Base-by-base conservation (phyloP, 2,113 vertebrate species). In the Pomatorhinus ruficollis region DNA sequence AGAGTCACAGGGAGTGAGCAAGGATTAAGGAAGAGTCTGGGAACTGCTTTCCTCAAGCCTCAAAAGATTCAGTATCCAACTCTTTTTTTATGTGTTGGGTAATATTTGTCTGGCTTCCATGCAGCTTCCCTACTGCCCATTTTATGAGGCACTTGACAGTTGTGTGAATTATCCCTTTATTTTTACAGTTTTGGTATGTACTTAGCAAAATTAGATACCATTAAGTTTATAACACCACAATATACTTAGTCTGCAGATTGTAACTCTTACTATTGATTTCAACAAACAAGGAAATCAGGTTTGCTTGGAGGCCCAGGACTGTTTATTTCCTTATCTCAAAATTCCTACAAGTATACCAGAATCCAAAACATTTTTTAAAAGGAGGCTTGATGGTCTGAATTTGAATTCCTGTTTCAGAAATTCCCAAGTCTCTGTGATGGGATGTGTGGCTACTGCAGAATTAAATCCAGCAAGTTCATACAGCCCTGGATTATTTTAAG, bases 311-410 rank as follows among this genome's bases (percentile, higher is more conserved):
- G 6, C 5, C 8, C 8, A 42, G 12, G 21, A 5, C 15, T 90
- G 63, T 10, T 5, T n/a, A 8, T 33, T 56, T 63, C 14, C 5
- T 44, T 20, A 22, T 24, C 21, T 80, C n/a, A 44, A 66, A 45
- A 49, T 22, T 69, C 69, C 5, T 72, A n/a, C 18, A 14, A 37
- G 16, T 7, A 18, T 37, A 14, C 7, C 39, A 59, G 24, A 40
- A 42, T 1, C 3, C 10, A 0, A 4, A 23, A 3, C 0, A 18
- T 22, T 68, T 72, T 57, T 56, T 6, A 15, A 20, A 70, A 82
- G 33, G 2, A n/a, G 9, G 5, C 50, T 13, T 18, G 7, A 30
- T 24, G 2, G 12, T 19, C 37, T 80, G 54, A 65, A 74, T 50
- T 53, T 57, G 27, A 80, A 90, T 77, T 17, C 27, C 15, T 50